phyloP scores from a whole-genome alignment of 1,140 invertebrate species.

The Polypedilum pembai region DNA sequence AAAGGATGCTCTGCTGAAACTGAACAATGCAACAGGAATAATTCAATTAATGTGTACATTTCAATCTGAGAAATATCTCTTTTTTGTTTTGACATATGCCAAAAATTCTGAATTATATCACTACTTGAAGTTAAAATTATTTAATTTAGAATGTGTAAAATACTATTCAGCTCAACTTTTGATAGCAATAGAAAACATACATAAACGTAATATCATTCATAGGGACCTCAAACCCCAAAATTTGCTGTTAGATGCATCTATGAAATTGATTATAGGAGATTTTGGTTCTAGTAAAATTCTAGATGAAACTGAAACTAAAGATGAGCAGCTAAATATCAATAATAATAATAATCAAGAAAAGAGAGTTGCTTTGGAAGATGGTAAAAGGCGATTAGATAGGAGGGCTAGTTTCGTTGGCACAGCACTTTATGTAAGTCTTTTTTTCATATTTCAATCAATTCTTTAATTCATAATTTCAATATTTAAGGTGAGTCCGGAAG shows the following conservation, averaged over 20 bases:
- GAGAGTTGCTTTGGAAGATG: constrained; percentile 34
- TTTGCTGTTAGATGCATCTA: constrained; percentile 81
- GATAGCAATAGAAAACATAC: constrained; percentile 87
- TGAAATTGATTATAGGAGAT: constrained; percentile 85
- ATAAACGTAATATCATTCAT: constrained; percentile 85
- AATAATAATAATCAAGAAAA: neutral
- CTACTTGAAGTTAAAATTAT: constrained; percentile 68
- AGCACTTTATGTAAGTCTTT: constrained; percentile 91
- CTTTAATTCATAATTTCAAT: no score
- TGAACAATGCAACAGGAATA: constrained; percentile 63
- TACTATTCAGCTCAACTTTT: constrained; percentile 94
- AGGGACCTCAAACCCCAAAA: constrained; percentile 88
- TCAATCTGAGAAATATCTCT: constrained; percentile 86
- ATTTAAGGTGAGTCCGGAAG: constrained; percentile 57
- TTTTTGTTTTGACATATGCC: constrained; percentile 94
- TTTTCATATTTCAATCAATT: no score
- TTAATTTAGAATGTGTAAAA: constrained; percentile 78
- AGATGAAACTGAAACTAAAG: constrained; percentile 37
- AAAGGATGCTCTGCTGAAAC: constrained; percentile 43
- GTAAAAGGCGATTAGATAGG: constrained; percentile 42
- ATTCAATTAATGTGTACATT: constrained; percentile 93
- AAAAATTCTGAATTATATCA: constrained; percentile 89
- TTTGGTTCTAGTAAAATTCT: constrained; percentile 94
- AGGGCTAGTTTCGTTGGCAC: constrained; percentile 94
- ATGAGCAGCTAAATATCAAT: constrained; percentile 29